Evolutionary conservation across 2,888 invertebrate species (phyloP).

Genomic region (Nemoura dubitans): DNA sequence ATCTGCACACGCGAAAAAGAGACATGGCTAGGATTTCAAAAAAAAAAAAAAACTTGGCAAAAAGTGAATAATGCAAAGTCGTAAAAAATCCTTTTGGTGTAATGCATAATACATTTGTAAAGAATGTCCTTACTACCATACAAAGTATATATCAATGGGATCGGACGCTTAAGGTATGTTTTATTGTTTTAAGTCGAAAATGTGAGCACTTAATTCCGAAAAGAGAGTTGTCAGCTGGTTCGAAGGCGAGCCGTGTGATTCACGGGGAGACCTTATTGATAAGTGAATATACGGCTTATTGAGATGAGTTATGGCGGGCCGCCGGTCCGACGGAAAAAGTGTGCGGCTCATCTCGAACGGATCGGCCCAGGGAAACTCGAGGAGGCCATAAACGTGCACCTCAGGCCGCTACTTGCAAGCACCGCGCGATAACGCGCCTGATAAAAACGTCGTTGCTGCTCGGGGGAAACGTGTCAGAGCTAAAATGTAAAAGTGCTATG

Average conservation of each 20-base stretch:
- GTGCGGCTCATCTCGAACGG: not conserved
- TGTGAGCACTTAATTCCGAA: not conserved
- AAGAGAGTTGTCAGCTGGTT: not conserved
- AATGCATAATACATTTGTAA: slow-evolving; percentile 42
- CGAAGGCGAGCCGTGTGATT: not conserved
- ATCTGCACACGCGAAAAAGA: slow-evolving; percentile 21
- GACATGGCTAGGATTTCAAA: slow-evolving; percentile 33
- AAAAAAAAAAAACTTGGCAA: slow-evolving; percentile 5
- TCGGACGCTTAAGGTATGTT: slow-evolving; percentile 20
- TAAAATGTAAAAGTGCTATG: not conserved
- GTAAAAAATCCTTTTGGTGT: slow-evolving; percentile 41
- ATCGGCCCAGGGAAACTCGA: not conserved
- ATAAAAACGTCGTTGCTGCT: not conserved
- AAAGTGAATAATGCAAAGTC: slow-evolving; percentile 41
- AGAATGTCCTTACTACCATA: slow-evolving; percentile 25
- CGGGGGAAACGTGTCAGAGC: not conserved
- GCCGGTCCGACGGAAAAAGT: not conserved
- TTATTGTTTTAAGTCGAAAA: slow-evolving; percentile 7
- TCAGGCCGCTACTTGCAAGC: not conserved
- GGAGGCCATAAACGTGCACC: not conserved
- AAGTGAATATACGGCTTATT: not conserved
- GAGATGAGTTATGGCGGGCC: not conserved
- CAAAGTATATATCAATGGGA: slow-evolving; percentile 23
- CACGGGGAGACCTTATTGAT: not conserved
- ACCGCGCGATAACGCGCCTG: not conserved